Conservation (phyloP, 2,797 vertebrate genomes). For the Cyclopterus lumpus region DNA sequence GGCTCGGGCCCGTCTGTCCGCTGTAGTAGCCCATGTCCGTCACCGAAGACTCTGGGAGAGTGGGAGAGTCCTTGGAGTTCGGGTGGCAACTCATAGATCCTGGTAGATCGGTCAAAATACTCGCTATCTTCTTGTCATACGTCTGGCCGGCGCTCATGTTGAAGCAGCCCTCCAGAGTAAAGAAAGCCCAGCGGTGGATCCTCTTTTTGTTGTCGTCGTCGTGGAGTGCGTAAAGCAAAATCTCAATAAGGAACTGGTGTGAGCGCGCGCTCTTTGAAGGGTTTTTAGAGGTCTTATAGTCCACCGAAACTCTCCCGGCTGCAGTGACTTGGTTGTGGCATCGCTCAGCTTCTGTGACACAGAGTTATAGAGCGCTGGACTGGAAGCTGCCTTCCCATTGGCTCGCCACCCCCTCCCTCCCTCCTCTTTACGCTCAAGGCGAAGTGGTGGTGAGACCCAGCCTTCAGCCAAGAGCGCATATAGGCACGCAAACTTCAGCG, state of each 20-base stretch:
- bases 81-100: slow-evolving; percentile 96
- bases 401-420: slow-evolving; percentile 74
- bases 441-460: slow-evolving; percentile 78
- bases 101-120: slow-evolving; percentile 94
- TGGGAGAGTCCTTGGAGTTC: slow-evolving; percentile 96
- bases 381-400: slow-evolving; percentile 92
- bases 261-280: slow-evolving; percentile 8
- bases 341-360: slow-evolving; percentile 86
- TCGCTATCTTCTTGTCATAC: slow-evolving; percentile 95
- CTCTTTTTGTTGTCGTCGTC: not conserved
- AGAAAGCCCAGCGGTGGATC: slow-evolving; percentile 60
- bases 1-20: slow-evolving; percentile 83
- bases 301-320: slow-evolving; percentile 72
- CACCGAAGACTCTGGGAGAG: slow-evolving; percentile 95
- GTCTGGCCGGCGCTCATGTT: slow-evolving; percentile 91
- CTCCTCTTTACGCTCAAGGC: slow-evolving; percentile 84
- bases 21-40: slow-evolving; percentile 98
- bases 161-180: slow-evolving; percentile 49
- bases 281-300: slow-evolving; percentile 59
- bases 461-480: slow-evolving; percentile 57
- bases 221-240: slow-evolving; percentile 30
- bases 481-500: slow-evolving; percentile 53
- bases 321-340: slow-evolving; percentile 81
- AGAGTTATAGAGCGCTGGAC: slow-evolving; percentile 91
- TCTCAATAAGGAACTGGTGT: slow-evolving; percentile 23